Conservation (phyloP, 2,113 vertebrate genomes). For the Macroglossus sobrinus region DNA sequence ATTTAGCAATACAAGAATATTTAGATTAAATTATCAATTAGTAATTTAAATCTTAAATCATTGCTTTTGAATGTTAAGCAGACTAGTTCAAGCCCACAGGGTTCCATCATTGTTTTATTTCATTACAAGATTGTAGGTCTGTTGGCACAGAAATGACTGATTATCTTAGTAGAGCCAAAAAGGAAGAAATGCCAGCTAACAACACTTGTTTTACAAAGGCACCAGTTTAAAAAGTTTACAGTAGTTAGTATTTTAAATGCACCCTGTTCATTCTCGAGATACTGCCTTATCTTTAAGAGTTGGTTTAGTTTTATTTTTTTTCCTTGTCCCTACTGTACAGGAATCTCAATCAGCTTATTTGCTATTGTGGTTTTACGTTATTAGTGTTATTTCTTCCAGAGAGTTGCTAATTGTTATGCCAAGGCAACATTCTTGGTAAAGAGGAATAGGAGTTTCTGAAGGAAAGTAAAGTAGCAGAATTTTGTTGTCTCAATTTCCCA, state of each 20-base stretch:
- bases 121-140: not conserved
- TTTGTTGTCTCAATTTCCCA: not conserved
- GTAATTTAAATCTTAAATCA: constrained; percentile 44
- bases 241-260: not conserved
- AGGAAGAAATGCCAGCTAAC: constrained; percentile 3
- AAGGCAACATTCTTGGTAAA: not conserved
- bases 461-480: not conserved
- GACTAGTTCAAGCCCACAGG: not conserved
- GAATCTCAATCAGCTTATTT: not conserved
- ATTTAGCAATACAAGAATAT: not conserved
- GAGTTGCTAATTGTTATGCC: not conserved
- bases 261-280: not conserved
- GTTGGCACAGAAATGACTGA: constrained; percentile 14
- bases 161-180: not conserved
- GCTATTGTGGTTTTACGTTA: not conserved
- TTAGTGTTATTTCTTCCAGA: not conserved
- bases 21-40: constrained; percentile 40
- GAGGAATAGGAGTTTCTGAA: not conserved
- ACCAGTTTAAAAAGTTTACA: not conserved
- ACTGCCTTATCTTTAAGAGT: not conserved
- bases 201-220: constrained; percentile 30
- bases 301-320: not conserved
- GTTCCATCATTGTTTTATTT: constrained; percentile 50
- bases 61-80: constrained; percentile 29
- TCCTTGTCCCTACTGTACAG: not conserved